Conservation (phyloP, 2,888 invertebrate species). For the Xestia rhomboidea region DNA sequence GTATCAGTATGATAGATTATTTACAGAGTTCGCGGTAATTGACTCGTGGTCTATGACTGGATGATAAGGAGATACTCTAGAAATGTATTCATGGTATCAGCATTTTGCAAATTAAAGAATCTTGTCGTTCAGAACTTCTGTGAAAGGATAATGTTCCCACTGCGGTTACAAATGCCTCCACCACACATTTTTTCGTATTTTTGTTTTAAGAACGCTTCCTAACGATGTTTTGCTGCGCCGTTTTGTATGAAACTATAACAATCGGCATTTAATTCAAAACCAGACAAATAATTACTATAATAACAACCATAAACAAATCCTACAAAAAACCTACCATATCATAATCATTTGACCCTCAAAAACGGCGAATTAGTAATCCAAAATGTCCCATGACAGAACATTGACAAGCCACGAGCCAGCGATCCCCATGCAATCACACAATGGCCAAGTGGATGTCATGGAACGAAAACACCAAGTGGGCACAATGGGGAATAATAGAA, state of each 20-base stretch:
- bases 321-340: constrained; percentile 67
- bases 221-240: too few relatives aligned
- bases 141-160: not conserved
- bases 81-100: not conserved
- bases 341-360: constrained; percentile 79
- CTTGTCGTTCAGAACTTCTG: not conserved
- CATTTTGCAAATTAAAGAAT: not conserved
- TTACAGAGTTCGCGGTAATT: constrained; percentile 51
- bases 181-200: not conserved
- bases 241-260: not conserved
- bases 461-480: constrained; percentile 85
- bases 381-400: constrained; percentile 61
- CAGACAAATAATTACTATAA: constrained; percentile 15
- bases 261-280: not conserved
- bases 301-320: constrained; percentile 40
- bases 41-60: constrained; percentile 28
- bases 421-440: constrained; percentile 64
- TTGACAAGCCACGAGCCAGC: constrained; percentile 44
- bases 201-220: not conserved
- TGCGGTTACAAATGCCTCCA: not conserved
- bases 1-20: constrained; percentile 53
- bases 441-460: constrained; percentile 84
- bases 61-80: constrained; percentile 25
- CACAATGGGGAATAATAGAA: constrained; percentile 88
- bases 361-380: constrained; percentile 80